Percentiles rank a stretch among this genome's conserved stretches.
phyloP scores from a whole-genome alignment of 2,797 vertebrate genomes.

The Amphiprion clarkii region DNA sequence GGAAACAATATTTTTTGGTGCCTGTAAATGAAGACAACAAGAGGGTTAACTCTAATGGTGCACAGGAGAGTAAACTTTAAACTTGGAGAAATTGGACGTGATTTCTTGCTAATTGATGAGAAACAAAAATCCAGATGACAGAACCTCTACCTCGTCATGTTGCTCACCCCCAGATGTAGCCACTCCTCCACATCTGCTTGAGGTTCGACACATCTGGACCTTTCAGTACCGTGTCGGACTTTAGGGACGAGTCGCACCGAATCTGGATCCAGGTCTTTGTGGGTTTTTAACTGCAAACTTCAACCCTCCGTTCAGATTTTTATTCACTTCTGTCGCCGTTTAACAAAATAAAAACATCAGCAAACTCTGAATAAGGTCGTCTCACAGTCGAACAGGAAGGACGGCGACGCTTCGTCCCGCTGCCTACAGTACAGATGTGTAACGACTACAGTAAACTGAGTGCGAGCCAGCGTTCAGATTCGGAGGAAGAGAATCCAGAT shows the following conservation, averaged over 20 bases:
- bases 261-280: conserved; percentile 43
- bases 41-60: too few species aligned
- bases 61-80: too few species aligned
- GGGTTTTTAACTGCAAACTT: conserved; percentile 15
- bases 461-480: conserved; percentile 47
- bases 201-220: too few species aligned
- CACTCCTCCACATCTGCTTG: neutral
- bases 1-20: too few species aligned
- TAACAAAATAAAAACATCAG: conserved; percentile 16
- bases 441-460: conserved; percentile 44
- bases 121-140: too few species aligned
- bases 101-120: too few species aligned
- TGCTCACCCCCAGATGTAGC: neutral
- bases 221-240: conserved; percentile 19
- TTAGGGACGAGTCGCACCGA: conserved; percentile 23
- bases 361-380: conserved; percentile 29
- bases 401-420: conserved; percentile 33
- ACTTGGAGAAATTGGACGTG: too few species aligned
- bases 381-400: conserved; percentile 48
- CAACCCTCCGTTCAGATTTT: neutral
- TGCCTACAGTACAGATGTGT: conserved; percentile 56
- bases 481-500: conserved; percentile 34
- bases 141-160: neutral
- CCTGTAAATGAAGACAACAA: too few species aligned
- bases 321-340: conserved; percentile 1